Percentiles rank a stretch among this genome's conserved stretches.
These are phyloP conservation scores for Drosophila testacea DNA, from an alignment of 2,888 invertebrate species.

Conservation along the genomic window DNA sequence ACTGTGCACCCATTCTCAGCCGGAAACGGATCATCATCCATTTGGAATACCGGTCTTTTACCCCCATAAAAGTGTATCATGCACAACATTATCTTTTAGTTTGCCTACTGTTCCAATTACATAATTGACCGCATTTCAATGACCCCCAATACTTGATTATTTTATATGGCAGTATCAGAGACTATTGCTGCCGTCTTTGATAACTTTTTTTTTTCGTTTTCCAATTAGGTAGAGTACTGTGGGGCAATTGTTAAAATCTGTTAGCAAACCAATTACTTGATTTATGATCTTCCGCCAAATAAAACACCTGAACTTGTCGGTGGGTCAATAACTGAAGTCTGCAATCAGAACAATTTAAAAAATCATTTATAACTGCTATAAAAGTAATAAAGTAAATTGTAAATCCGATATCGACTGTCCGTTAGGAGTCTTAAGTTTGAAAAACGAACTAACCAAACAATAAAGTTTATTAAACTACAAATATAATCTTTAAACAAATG, in stretches of 20 bases:
- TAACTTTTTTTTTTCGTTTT: constrained; percentile 39
- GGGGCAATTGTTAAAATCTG: constrained; percentile 6
- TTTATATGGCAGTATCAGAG: constrained; percentile 18
- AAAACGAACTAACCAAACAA: too few relatives aligned
- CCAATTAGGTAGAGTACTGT: constrained; percentile 37
- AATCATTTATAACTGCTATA: too few relatives aligned
- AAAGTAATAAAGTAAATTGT: too few relatives aligned
- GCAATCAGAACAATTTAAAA: too few relatives aligned
- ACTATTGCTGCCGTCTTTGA: constrained; percentile 26
- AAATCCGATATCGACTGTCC: not conserved
- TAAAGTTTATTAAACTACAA: too few relatives aligned
- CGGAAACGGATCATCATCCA: constrained; percentile 63
- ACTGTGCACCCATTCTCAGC: constrained; percentile 19
- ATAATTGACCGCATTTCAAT: constrained; percentile 63
- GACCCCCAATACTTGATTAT: constrained; percentile 35
- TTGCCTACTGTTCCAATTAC: constrained; percentile 45
- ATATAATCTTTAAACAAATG: too few relatives aligned
- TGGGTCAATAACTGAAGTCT: too few relatives aligned
- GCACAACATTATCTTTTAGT: constrained; percentile 1
- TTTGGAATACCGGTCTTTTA: constrained; percentile 21
- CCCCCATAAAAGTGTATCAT: not conserved
- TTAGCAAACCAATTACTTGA: not conserved
- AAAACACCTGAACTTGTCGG: too few relatives aligned
- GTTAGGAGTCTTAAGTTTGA: not conserved
- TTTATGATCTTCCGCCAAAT: too few relatives aligned